Evolutionary conservation across 2,113 vertebrate genomes (phyloP), one percentile per base, ranked within the genome.

Genomic region (Salvelinus alpinus): DNA sequence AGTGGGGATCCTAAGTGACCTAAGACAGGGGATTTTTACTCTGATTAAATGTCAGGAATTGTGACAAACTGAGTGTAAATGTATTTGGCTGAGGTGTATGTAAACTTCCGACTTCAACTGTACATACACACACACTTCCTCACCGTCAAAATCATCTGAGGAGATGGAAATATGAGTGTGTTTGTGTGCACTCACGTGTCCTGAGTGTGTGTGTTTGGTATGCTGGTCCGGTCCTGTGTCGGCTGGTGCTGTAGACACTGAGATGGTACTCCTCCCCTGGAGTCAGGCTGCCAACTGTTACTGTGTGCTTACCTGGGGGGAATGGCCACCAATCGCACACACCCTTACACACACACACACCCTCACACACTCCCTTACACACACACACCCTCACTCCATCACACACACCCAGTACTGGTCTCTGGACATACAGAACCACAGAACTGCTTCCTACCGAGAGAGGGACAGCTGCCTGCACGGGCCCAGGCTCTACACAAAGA

Each of bases 181-280:
- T 51, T 4, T 34, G 60, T 72, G 60, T 27, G 65, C 51, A 80
- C 95, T 95, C 84, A 95, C 94, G 92, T 75, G 93, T 96, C 93
- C 88, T 95, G 76, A 96, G 77, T 66, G 81, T 78, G 34, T 71
- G 76, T 38, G 95, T 57, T 67, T n/a, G 65, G 84, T 91, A 94
- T 13, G 75, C 80, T 3, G 90, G 89, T 76, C 95, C 96, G 68
- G 88, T 83, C 84, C 89, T 90, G 54, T 86, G 83, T 51, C 82
- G 80, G 81, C 94, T 96, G 77, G 91, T 93, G 77, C 91, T 92
- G 51, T 82, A 92, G 68, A 96, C 73, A 6, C 38, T 81, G 64
- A 97, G 92, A 76, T 94, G 82, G 78, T 95, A 95, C 73, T 92
- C 86, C 57, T 85, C 94, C 75, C 94, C 95, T 24, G 94, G 91